Evolutionary conservation across 1,140 invertebrate species (phyloP), one percentile per base, ranked within the genome.

Genomic region (Agrypnia vestita): DNA sequence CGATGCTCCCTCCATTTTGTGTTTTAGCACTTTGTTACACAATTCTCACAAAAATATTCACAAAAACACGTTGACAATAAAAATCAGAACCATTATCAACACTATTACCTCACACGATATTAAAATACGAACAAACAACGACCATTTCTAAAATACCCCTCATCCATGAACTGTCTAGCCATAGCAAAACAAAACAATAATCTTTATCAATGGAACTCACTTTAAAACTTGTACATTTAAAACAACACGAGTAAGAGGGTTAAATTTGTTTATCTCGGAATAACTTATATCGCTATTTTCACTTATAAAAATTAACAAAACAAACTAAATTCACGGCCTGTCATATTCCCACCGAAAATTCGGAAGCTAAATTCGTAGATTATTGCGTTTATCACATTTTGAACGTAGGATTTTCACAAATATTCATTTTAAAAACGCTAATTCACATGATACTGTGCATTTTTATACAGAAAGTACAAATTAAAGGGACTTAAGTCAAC

Each of bases 1-100:
- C 84, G 88, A 88, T 25, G 67, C 69, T 80, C 79, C 82, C 73
- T 80, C 82, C 82, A 80, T 80, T 76, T 80, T 77, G 75, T 64
- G 53, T 62, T 76, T 76, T 61, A 15, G 19, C 59, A 76, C 74
- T 76, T 76, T 64, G 35, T 62, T 49, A 62, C 74, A 76, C 74
- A 64, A 49, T 76, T 49, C 15, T 35, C 53, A 76, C 55, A 25
- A 44, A 61, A 76, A 75, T 73, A 55, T 44, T 75, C 72, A 75
- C 72, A 75, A 47, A 43, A 25, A 56, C 71, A 21, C 71, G 51
- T n/a, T 11, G 51, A 35, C 53, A 17, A 19, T 44, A 46, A 13
- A 44, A 59, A 35, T 59, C 43, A 9, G 35, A 75, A 75, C 44
- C 73, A 75, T 75, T 59, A 75, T 75, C 53, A 55, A 56, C 71